Evolutionary conservation across 2,113 vertebrate species (phyloP).

Genomic region (Ceyx melanurus): DNA sequence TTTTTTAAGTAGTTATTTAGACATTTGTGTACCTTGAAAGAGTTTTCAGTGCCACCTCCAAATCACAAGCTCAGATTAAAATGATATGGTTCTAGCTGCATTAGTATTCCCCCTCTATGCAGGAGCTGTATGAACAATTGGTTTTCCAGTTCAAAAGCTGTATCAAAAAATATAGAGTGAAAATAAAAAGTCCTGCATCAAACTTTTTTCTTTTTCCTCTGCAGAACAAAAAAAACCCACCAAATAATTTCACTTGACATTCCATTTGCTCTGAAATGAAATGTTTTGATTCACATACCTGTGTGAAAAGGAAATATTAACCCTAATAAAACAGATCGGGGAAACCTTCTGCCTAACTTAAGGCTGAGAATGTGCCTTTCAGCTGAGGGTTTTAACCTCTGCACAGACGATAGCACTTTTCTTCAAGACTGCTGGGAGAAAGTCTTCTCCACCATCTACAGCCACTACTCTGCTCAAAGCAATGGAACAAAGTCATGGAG

Average conservation of each 20-base stretch:
- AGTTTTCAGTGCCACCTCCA: not conserved
- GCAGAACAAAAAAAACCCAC: not conserved
- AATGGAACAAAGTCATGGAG: not conserved
- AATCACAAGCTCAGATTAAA: not conserved
- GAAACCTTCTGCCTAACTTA: not conserved
- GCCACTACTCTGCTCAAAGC: too few relatives aligned
- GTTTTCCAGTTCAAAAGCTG: not conserved
- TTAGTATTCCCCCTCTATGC: not conserved
- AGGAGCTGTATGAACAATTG: not conserved
- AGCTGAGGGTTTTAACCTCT: not conserved
- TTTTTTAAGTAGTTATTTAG: not conserved
- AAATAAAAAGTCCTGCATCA: not conserved
- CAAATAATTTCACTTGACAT: conserved; percentile 25
- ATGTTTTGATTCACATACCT: not conserved
- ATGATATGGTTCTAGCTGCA: not conserved
- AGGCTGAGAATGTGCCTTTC: not conserved
- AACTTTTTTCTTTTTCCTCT: not conserved
- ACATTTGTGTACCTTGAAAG: not conserved
- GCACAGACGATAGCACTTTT: not conserved
- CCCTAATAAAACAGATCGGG: not conserved
- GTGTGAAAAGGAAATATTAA: not conserved
- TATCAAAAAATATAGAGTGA: not conserved
- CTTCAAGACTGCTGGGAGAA: not conserved
- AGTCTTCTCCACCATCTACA: not conserved
- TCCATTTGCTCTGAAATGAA: conserved; percentile 24